Base-by-base conservation (phyloP, 2,113 vertebrate genomes). In the Cacatua alba region DNA sequence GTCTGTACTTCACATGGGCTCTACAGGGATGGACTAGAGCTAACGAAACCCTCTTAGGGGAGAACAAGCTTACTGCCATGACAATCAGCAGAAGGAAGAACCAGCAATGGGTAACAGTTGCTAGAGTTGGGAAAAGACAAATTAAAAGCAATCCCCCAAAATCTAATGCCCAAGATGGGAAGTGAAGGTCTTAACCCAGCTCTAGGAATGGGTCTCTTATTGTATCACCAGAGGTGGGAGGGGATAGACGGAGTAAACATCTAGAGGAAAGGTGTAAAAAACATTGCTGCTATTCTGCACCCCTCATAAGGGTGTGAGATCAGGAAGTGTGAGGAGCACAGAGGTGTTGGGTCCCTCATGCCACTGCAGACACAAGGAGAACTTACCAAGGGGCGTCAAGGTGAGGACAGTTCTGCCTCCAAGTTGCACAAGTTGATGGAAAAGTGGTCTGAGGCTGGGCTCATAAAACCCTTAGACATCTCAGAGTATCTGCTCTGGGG, bases 291-390 rank as follows among this genome's bases (percentile, higher is more conserved):
- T 11, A 29, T 57, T 82, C 55, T 43, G 17, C 17, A 46, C 3
- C 7, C 20, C 26, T 77, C 1, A 0, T 33, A 67, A 65, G n/a
- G 15, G 2, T 79, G 15, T 44, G 37, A 78, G 60, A 70, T 19
- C 10, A 63, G 17, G 7, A 64, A 25, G 6, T 18, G 5, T 71
- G 64, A 78, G 57, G 35, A 71, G 21, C 29, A 33, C 15, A 9
- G 1, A 9, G 9, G 2, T 55, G 7, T 7, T 59, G 60, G 6
- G 14, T 51, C 33, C 12, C 21, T 68, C 0, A 6, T 55, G 44
- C 21, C n/a, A 55, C 43, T 4, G 2, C 26, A 82, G 52, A 12
- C 29, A 37, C 3, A 59, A 70, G 26, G 3, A 82, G 29, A 80
- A 17, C 5, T 92, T 2, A 3, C 18, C 43, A 70, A 35, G 28